phyloP scores from a whole-genome alignment of 2,797 vertebrate species.

The Decapterus maruadsi region DNA sequence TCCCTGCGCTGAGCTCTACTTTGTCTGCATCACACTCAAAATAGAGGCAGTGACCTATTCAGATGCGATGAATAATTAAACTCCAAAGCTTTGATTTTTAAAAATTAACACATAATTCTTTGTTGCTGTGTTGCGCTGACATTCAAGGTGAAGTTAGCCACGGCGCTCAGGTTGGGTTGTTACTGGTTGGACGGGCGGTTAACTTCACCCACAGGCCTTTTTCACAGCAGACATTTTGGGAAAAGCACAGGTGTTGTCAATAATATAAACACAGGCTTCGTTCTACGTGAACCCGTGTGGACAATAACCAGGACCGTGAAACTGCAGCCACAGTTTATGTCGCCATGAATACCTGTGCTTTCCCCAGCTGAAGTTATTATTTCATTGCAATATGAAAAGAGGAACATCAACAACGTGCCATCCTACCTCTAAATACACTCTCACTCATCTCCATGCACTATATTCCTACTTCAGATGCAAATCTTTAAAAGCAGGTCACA shows the following conservation, averaged over 20 bases:
- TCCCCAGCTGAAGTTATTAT: background rate
- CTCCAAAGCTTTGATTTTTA: slow-evolving; percentile 69
- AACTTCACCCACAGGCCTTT: slow-evolving; percentile 52
- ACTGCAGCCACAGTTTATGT: slow-evolving; percentile 1
- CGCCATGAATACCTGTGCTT: slow-evolving; percentile 15
- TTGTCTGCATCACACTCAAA: slow-evolving; percentile 73
- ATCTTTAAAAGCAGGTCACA: slow-evolving; percentile 13
- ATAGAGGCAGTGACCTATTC: slow-evolving; percentile 84
- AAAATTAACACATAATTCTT: slow-evolving; percentile 74
- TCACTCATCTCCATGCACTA: background rate
- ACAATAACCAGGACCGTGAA: background rate
- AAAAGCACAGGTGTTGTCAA: slow-evolving; percentile 46
- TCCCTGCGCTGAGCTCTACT: slow-evolving; percentile 63
- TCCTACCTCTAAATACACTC: background rate
- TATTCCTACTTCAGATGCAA: background rate
- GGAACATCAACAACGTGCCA: background rate
- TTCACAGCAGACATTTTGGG: slow-evolving; percentile 53
- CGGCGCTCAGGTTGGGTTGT: slow-evolving; percentile 25
- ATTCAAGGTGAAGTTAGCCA: slow-evolving; percentile 65
- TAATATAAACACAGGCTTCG: slow-evolving; percentile 36
- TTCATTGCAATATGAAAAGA: background rate
- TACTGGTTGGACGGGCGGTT: slow-evolving; percentile 34
- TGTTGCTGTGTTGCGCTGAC: slow-evolving; percentile 63
- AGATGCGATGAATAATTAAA: slow-evolving; percentile 84
- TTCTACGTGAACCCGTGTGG: slow-evolving; percentile 16